Percentiles rank a stretch among this genome's conserved stretches.
Evolutionary conservation across 2,888 invertebrate genomes (phyloP).

Genomic region (Subacronicta megacephala): DNA sequence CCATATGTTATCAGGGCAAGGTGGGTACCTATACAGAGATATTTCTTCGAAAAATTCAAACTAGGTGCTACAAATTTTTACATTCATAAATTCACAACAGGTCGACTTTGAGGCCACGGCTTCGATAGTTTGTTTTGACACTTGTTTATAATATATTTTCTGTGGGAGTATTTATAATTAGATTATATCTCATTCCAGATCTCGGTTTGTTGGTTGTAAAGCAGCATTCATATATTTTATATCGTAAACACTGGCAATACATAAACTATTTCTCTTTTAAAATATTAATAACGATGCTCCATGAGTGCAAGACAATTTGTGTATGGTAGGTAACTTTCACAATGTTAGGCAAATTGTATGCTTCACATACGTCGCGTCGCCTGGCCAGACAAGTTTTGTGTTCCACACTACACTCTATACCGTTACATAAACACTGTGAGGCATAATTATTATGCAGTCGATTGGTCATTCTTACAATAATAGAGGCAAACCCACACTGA

Average conservation of each 20-base stretch:
- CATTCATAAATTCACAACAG: conserved; percentile 24
- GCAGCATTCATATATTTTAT: conserved; percentile 13
- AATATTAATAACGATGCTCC: conserved; percentile 15
- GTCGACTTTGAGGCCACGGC: conserved; percentile 23
- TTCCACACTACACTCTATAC: conserved; percentile 60
- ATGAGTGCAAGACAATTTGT: conserved; percentile 44
- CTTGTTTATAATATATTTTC: conserved; percentile 43
- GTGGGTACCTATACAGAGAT: conserved; percentile 5
- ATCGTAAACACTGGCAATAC: conserved; percentile 13
- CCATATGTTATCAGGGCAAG: conserved; percentile 18
- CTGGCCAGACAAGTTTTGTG: conserved; percentile 74
- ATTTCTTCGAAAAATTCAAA: conserved; percentile 23
- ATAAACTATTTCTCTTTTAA: conserved; percentile 27
- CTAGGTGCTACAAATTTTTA: conserved; percentile 14
- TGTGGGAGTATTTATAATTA: conserved; percentile 32
- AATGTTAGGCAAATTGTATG: conserved; percentile 66
- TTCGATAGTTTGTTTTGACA: conserved; percentile 44
- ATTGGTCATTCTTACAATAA: conserved; percentile 45
- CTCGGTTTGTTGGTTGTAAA: conserved; percentile 5
- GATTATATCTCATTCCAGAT: conserved; percentile 22
- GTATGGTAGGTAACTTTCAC: conserved; percentile 72
- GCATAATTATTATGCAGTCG: conserved; percentile 51
- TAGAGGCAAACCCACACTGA: conserved; percentile 35
- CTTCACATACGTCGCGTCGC: conserved; percentile 60
- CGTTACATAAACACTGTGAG: conserved; percentile 63